Evolutionary conservation across 2,113 vertebrate species (phyloP).

Genomic region (Cottus gobio): DNA sequence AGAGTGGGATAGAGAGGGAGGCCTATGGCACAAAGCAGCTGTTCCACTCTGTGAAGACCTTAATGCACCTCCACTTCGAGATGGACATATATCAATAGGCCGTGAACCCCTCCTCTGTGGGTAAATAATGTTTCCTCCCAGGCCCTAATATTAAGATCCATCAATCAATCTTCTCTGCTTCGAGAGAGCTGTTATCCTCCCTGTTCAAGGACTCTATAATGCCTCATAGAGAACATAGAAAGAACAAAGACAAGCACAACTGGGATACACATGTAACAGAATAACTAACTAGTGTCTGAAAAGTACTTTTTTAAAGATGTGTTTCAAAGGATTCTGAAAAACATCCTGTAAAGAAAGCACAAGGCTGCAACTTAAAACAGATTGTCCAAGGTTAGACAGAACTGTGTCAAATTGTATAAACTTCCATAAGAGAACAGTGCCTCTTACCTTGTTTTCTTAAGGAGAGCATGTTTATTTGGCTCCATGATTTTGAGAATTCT

Average conservation of each 20-base stretch:
- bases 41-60: constrained; percentile 52
- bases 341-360: constrained; percentile 20
- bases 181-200: constrained; percentile 27
- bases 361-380: neutral
- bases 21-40: constrained; percentile 50
- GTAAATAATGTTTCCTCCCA: constrained; percentile 43
- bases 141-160: constrained; percentile 44
- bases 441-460: constrained; percentile 1
- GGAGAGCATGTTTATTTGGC: constrained; percentile 8
- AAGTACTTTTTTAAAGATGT: constrained; percentile 16
- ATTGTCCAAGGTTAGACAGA: constrained; percentile 20
- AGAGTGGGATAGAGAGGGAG: constrained; percentile 42
- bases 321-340: constrained; percentile 39
- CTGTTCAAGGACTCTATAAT: constrained; percentile 55
- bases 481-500: constrained; percentile 11
- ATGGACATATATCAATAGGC: constrained; percentile 62
- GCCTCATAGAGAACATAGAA: constrained; percentile 29
- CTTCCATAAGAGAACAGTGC: neutral
- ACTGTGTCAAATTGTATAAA: constrained; percentile 18
- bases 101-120: constrained; percentile 20
- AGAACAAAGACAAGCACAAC: constrained; percentile 26
- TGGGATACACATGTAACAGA: constrained; percentile 30
- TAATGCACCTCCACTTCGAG: constrained; percentile 52
- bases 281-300: constrained; percentile 11
- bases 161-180: constrained; percentile 45